Evolutionary conservation across 2,113 vertebrate genomes (phyloP).

Genomic region (Labeo catla): DNA sequence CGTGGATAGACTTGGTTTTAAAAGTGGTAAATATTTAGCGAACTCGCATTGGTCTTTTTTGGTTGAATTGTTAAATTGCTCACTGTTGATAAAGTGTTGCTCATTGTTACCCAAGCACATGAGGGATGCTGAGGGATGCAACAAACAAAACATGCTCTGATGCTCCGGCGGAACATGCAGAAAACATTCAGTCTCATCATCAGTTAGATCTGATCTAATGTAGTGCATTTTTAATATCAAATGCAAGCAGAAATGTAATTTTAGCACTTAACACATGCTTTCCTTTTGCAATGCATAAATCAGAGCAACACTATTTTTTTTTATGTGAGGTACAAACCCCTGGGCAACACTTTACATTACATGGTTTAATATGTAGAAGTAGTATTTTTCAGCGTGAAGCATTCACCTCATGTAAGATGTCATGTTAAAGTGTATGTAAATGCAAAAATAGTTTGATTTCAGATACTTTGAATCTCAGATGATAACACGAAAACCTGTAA

Average conservation of each 20-base stretch:
- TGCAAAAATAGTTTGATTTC: neutral
- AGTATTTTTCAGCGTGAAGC: neutral
- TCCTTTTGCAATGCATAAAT: neutral
- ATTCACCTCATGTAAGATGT: neutral
- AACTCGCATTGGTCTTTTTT: neutral
- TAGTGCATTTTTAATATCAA: neutral
- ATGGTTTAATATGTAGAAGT: neutral
- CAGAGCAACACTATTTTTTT: neutral
- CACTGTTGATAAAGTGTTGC: neutral
- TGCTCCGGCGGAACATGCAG: neutral
- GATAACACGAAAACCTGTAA: neutral
- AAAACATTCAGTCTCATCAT: neutral
- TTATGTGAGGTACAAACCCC: neutral
- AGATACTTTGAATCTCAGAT: too few species aligned
- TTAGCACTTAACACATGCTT: neutral
- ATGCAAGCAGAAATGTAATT: neutral
- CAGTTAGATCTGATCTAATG: neutral
- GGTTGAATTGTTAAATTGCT: neutral
- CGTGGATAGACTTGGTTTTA: neutral
- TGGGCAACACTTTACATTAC: neutral
- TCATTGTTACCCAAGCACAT: neutral
- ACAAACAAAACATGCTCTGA: neutral
- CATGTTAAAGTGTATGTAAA: neutral
- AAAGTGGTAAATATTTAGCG: neutral
- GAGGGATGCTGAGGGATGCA: constrained; percentile 26